phyloP scores from a whole-genome alignment of 1,140 invertebrate species.

The Battus philenor region DNA sequence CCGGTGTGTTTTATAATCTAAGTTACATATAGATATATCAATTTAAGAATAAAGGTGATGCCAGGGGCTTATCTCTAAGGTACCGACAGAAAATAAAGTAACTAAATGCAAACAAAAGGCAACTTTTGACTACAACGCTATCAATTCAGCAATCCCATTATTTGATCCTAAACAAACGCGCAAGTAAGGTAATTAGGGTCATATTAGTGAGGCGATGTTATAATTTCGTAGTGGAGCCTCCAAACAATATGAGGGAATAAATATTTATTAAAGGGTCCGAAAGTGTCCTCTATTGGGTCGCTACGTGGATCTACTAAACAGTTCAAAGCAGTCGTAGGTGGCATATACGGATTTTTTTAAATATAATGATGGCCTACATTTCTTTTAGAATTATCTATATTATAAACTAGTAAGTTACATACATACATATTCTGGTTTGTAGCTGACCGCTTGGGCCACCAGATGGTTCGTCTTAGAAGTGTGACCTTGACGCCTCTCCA shows the following conservation, averaged over 20 bases:
- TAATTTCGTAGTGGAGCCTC: constrained; percentile 34
- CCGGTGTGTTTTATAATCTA: too few species aligned
- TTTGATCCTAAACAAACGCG: constrained; percentile 46
- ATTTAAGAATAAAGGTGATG: too few species aligned
- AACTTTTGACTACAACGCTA: too few species aligned
- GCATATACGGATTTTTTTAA: too few species aligned
- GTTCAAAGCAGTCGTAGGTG: constrained; percentile 27
- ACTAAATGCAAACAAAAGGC: too few species aligned
- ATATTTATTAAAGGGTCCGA: constrained; percentile 59
- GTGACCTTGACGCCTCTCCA: too few species aligned
- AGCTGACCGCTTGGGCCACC: too few species aligned
- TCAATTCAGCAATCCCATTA: constrained; percentile 19
- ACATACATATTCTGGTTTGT: not conserved
- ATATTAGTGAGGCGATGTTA: constrained; percentile 38
- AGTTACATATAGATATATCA: too few species aligned
- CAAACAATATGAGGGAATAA: constrained; percentile 57
- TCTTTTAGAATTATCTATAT: not conserved
- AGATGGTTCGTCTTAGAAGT: too few species aligned
- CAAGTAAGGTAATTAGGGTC: constrained; percentile 55
- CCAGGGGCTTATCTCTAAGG: too few species aligned
- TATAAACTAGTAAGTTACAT: not conserved
- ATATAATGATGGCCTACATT: too few species aligned
- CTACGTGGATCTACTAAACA: constrained; percentile 24
- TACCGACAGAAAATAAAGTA: too few species aligned
- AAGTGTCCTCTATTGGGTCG: constrained; percentile 57